Percentiles rank a stretch among this genome's conserved stretches.
Evolutionary conservation across 2,797 vertebrate genomes (phyloP).

Genomic region (Taenioides sp.): DNA sequence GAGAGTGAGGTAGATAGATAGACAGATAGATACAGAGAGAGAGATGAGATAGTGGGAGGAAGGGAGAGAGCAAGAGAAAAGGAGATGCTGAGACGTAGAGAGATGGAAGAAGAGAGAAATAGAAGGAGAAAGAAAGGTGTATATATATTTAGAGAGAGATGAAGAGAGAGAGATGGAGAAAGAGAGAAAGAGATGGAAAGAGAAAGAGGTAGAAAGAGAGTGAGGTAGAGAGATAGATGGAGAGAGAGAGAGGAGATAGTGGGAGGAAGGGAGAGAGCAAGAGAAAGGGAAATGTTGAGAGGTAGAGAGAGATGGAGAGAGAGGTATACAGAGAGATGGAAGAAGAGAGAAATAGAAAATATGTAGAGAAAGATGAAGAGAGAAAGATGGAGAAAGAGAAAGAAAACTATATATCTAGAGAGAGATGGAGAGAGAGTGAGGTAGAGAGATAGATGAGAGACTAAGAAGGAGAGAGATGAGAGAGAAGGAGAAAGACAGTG

Average conservation of each 20-base stretch:
- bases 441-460: not conserved
- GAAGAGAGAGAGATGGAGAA: too few species aligned
- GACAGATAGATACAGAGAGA: too few species aligned
- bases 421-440: not conserved
- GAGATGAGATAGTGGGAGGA: too few species aligned
- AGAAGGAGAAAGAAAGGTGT: too few species aligned
- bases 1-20: not conserved
- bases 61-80: too few species aligned
- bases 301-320: not conserved
- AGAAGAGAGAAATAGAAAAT: too few species aligned
- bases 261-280: not conserved
- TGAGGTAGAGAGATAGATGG: not conserved
- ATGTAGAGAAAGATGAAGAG: too few species aligned
- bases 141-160: too few species aligned
- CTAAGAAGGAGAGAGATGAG: not conserved
- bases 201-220: not conserved
- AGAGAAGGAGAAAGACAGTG: not conserved
- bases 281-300: too few species aligned
- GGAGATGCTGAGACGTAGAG: too few species aligned
- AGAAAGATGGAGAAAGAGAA: not conserved
- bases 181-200: constrained; percentile 11
- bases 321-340: not conserved
- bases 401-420: not conserved
- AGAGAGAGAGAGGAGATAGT: not conserved
- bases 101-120: too few species aligned